A percentile compares a stretch with the other conserved stretches of the same genome.
Evolutionary conservation across 2,113 vertebrate genomes (phyloP).

Genomic region (Hipposideros armiger): DNA sequence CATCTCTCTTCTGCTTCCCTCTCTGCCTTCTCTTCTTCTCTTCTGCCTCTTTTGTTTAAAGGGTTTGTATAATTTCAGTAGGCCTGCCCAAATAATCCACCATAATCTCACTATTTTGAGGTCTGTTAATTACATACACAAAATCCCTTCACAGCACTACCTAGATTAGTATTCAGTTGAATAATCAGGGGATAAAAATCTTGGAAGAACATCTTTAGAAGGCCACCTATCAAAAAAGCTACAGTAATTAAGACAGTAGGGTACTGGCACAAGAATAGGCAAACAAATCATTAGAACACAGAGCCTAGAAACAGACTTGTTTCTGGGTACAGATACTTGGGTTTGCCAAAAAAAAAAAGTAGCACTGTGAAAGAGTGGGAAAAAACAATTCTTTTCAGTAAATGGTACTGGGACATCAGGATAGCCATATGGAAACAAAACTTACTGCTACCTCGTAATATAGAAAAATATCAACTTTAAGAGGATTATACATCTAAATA

Average conservation of each 20-base stretch:
- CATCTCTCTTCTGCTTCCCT: not conserved
- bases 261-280: not conserved
- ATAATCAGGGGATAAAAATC: not conserved
- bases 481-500: not conserved
- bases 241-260: not conserved
- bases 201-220: not conserved
- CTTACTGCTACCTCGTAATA: not conserved
- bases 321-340: not conserved
- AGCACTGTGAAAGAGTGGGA: not conserved
- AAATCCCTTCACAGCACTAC: constrained; percentile 31
- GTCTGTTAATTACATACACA: not conserved
- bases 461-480: not conserved
- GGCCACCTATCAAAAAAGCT: constrained; percentile 6
- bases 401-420: not conserved
- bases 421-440: not conserved
- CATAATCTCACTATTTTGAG: constrained; percentile 28
- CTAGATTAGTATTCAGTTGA: not conserved
- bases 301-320: not conserved
- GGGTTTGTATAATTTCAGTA: not conserved
- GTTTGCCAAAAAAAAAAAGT: not conserved
- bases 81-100: not conserved
- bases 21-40: not conserved
- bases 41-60: not conserved
- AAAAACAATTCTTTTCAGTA: not conserved
- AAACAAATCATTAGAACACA: not conserved